Percentiles rank a stretch among this genome's conserved stretches.
Evolutionary conservation across 2,797 vertebrate species (phyloP).

Genomic region (Allobates femoralis): DNA sequence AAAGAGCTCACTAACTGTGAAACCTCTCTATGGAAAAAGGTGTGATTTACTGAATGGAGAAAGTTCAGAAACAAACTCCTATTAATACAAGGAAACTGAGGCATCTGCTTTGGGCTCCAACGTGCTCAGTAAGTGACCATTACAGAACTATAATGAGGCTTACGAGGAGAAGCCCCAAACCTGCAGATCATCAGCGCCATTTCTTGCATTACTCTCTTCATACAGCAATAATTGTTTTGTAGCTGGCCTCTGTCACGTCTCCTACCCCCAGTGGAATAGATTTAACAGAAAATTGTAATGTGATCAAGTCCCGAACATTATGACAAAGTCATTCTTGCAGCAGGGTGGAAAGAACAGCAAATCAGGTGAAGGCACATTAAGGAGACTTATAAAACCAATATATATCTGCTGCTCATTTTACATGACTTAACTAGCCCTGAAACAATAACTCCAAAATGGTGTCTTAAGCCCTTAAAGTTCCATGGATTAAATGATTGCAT

Average conservation of each 20-base stretch:
- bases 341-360: background rate
- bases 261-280: background rate
- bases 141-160: background rate
- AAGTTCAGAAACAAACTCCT: no score
- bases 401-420: background rate
- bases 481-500: background rate
- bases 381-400: background rate
- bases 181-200: background rate
- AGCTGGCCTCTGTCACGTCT: background rate
- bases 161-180: background rate
- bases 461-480: background rate
- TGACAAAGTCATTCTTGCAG: background rate
- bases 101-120: background rate
- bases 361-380: constrained; percentile 39
- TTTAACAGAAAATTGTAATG: background rate
- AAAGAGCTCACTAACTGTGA: no score
- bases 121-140: background rate
- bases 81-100: background rate
- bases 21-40: no score
- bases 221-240: background rate
- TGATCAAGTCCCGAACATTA: background rate
- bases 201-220: background rate
- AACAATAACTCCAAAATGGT: background rate
- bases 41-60: no score
- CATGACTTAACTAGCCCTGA: background rate